Evolutionary conservation across 2,797 vertebrate genomes (phyloP).

Genomic region (Distichodus sexfasciatus): DNA sequence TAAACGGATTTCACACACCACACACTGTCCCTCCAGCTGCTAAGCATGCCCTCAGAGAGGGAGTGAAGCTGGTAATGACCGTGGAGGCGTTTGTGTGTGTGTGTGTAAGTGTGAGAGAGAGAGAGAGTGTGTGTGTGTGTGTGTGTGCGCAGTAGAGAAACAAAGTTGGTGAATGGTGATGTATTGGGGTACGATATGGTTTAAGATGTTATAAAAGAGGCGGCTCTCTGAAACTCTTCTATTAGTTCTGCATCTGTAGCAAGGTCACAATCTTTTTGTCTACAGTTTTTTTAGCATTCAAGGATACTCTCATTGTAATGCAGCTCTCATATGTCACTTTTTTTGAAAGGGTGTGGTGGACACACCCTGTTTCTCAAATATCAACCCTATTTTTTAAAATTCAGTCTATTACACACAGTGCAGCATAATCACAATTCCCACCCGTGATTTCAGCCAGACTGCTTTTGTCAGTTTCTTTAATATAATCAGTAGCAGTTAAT

Average conservation of each 20-base stretch:
- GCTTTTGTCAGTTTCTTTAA: no score
- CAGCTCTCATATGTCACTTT: no score
- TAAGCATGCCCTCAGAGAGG: background rate
- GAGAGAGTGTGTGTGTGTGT: background rate
- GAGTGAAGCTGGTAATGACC: background rate
- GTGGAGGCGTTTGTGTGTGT: background rate
- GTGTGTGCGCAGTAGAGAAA: background rate
- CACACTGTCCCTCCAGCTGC: slow-evolving; percentile 16
- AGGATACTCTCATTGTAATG: no score
- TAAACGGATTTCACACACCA: slow-evolving; percentile 19
- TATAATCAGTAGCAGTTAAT: no score
- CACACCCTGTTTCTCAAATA: no score
- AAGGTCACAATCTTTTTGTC: background rate
- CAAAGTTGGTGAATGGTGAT: background rate
- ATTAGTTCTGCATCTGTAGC: no score
- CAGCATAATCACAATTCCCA: no score
- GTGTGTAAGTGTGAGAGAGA: background rate
- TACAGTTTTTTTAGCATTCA: no score
- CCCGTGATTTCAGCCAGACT: no score
- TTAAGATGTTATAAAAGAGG: background rate
- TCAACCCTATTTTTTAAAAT: no score
- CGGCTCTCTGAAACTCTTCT: background rate
- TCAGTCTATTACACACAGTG: no score
- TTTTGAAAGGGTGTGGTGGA: no score
- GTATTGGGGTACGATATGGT: background rate